These are phyloP conservation scores for Platyscapa corneri DNA, from an alignment of 1,140 invertebrate species.

Conservation along the genomic window DNA sequence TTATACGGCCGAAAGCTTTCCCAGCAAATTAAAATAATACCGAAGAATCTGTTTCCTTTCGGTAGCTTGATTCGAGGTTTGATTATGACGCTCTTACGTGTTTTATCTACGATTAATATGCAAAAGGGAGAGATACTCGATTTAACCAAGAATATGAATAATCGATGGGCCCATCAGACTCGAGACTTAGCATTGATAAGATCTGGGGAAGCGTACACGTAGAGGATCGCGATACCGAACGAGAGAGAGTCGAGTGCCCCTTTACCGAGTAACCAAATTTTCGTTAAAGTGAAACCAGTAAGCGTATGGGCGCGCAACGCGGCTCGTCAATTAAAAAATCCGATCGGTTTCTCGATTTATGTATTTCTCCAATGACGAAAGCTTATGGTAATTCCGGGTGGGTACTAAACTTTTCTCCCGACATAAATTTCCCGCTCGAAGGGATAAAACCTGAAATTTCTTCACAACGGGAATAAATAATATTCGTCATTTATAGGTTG, in stretches of 20 bases:
- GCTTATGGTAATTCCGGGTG: constrained; percentile 42
- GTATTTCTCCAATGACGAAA: constrained; percentile 19
- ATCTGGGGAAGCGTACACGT: constrained; percentile 16
- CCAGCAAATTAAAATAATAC: constrained; percentile 30
- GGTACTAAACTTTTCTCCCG: constrained; percentile 20
- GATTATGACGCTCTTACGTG: constrained; percentile 44
- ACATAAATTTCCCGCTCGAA: constrained; percentile 43
- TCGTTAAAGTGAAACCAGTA: constrained; percentile 3
- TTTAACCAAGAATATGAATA: constrained; percentile 47
- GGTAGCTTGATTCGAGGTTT: constrained; percentile 43
- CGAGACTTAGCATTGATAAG: constrained; percentile 31
- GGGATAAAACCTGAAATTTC: constrained; percentile 26
- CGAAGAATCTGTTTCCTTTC: constrained; percentile 40
- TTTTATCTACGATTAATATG: constrained; percentile 45
- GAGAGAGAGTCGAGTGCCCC: neutral
- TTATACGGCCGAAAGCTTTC: constrained; percentile 21
- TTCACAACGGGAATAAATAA: constrained; percentile 15
- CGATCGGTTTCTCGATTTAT: constrained; percentile 37
- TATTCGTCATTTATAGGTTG: neutral
- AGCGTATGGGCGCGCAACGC: neutral
- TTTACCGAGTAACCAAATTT: constrained; percentile 38
- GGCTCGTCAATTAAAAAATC: constrained; percentile 46
- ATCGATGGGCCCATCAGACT: constrained; percentile 17
- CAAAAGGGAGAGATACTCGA: constrained; percentile 30
- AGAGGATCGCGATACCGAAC: neutral